Evolutionary conservation across 2,888 invertebrate species (phyloP).

Genomic region (Polymixis lichenea): DNA sequence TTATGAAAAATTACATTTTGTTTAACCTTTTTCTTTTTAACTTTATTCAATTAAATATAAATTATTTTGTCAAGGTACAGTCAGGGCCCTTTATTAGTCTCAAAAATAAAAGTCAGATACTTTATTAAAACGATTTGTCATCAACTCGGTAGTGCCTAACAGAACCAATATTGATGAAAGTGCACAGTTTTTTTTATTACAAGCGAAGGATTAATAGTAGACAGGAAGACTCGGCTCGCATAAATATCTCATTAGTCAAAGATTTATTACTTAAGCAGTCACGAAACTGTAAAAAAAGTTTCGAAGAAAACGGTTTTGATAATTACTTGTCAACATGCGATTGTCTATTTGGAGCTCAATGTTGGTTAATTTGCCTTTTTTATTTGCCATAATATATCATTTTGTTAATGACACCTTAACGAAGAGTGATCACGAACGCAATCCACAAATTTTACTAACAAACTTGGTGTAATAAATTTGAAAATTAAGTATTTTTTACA

Average conservation of each 20-base stretch:
- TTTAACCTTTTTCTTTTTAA: conserved; percentile 11
- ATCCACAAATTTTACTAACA: conserved; percentile 69
- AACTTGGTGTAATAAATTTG: conserved; percentile 66
- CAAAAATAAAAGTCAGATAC: conserved; percentile 56
- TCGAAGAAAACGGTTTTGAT: conserved; percentile 85
- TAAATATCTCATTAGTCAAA: conserved; percentile 89
- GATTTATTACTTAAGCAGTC: conserved; percentile 89
- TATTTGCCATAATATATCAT: conserved; percentile 87
- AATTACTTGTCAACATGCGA: conserved; percentile 90
- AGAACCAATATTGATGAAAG: conserved; percentile 77
- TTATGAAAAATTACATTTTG: conserved; percentile 18
- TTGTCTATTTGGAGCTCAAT: conserved; percentile 85
- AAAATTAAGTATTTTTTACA: conserved; percentile 63
- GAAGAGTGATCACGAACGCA: conserved; percentile 85
- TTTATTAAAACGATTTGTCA: conserved; percentile 68
- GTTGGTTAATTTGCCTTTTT: conserved; percentile 84
- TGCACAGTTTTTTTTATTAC: conserved; percentile 75
- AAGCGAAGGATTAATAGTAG: conserved; percentile 87
- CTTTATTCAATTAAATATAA: conserved; percentile 17
- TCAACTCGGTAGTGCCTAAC: conserved; percentile 51
- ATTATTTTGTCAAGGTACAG: conserved; percentile 41
- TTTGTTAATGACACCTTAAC: conserved; percentile 87
- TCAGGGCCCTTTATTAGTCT: conserved; percentile 31
- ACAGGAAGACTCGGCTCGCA: conserved; percentile 84
- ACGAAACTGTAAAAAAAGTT: conserved; percentile 88